A percentile compares a stretch with the other conserved stretches of the same genome.
These are phyloP conservation scores for Campoletis raptor DNA, from an alignment of 2,888 invertebrate species.

Conservation along the genomic window DNA sequence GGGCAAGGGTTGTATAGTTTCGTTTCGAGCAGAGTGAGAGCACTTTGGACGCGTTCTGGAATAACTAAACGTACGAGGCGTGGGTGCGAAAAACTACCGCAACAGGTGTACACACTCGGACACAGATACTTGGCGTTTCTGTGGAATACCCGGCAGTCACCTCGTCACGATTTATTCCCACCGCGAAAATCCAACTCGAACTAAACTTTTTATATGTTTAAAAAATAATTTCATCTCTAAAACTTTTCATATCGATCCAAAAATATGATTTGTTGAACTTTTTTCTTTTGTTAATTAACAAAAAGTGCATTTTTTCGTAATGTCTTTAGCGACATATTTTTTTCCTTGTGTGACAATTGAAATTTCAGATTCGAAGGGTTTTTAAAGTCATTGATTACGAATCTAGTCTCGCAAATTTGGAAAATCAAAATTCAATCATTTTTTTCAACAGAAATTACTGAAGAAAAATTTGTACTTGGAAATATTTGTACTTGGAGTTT, in stretches of 20 bases:
- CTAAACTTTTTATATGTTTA: background rate
- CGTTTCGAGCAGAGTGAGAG: constrained; percentile 13
- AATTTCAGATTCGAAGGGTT: no score
- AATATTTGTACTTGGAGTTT: no score
- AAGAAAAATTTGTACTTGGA: background rate
- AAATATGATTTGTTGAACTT: background rate
- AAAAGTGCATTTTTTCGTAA: no score
- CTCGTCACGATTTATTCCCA: background rate
- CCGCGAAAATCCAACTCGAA: background rate
- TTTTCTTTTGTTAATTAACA: background rate
- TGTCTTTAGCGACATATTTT: no score
- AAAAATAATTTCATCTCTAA: background rate
- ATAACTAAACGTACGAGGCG: constrained; percentile 34
- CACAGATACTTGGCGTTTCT: constrained; percentile 34
- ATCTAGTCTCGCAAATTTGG: no score
- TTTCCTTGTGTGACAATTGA: no score
- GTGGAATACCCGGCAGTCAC: background rate
- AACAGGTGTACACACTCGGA: constrained; percentile 68
- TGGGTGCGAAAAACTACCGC: constrained; percentile 50
- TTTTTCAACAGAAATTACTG: no score
- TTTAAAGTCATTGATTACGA: no score
- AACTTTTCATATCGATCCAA: background rate
- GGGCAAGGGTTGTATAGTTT: constrained; percentile 22
- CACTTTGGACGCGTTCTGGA: constrained; percentile 12
- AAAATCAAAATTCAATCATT: no score